Base-by-base conservation (phyloP, 2,113 vertebrate species). In the Myrmecophaga tridactyla region DNA sequence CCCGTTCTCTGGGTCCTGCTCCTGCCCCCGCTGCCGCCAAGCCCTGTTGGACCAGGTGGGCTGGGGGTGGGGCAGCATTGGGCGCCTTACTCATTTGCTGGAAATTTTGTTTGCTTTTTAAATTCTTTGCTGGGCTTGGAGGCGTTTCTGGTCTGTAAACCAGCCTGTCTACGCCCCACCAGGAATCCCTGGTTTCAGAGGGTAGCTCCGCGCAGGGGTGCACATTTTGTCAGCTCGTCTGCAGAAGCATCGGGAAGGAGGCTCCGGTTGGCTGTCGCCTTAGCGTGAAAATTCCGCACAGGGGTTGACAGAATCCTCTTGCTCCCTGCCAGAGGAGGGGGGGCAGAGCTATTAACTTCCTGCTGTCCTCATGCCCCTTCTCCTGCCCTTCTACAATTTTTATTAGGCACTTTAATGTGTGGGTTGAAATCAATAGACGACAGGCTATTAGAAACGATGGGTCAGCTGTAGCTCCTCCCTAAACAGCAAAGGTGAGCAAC, bases 381-480 rank as follows among this genome's bases (percentile, higher is more conserved):
- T 83, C 73, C 86, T 96, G 60, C 41, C n/a, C 78, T 97, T 94
- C 86, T 86, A 93, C 90, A 92, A 86, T 7, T 92, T 97, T 96
- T 92, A 96, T 97, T 94, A 94, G 76, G 73, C 0, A 1, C 73
- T 91, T 96, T 94, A 95, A 91, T 94, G 39, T 93, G 89, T 89
- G 77, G 78, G 75, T 81, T 92, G 83, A 92, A 96, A 95, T 95
- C 91, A 89, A 94, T 63, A 95, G 91, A 92, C 65, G 89, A 83
- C 21, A 89, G 80, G 41, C 82, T 89, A 91, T 96, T 95, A 97
- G 96, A 94, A 94, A 94, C 89, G 88, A 96, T 89, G 91, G 86
- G 94, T 86, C 2, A 18, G 51, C 63, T 91, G 77, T 63, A 94
- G 63, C 58, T 89, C 43, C 70, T 96, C 60, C 39, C 73, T 94